Base-by-base conservation (phyloP, 1,140 invertebrate genomes). In the Ylistrum balloti region DNA sequence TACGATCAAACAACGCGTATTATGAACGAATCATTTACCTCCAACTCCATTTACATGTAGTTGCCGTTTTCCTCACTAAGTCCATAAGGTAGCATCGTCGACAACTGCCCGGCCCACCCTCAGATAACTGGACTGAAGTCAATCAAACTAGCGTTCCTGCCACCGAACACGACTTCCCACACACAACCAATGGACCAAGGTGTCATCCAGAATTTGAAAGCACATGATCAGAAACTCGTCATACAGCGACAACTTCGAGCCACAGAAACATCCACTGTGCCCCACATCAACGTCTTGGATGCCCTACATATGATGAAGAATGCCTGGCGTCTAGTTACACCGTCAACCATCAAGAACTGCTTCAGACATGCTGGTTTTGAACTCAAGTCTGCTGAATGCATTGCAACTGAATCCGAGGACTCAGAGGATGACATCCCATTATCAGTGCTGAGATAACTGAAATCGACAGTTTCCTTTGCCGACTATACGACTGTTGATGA, bases 161-260 rank as follows among this genome's bases (percentile, higher is more conserved):
- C 91, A 33, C 91, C 90, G 32, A 92, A n/a, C n/a, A n/a, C n/a
- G n/a, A n/a, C n/a, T n/a, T n/a, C n/a, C n/a, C n/a, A n/a, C n/a
- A n/a, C n/a, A 90, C 92, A 93, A 48, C 93, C 93, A 17, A 90
- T 89, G 86, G 93, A 93, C 88, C 89, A 90, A 48, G 92, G 92
- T n/a, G 86, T 93, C 0, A 91, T n/a, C n/a, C n/a, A n/a, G n/a
- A n/a, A n/a, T n/a, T n/a, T n/a, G n/a, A n/a, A n/a, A n/a, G n/a
- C n/a, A n/a, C n/a, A n/a, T n/a, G n/a, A n/a, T n/a, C n/a, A n/a
- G n/a, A n/a, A n/a, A n/a, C n/a, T n/a, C n/a, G n/a, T n/a, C n/a
- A n/a, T n/a, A n/a, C n/a, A n/a, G n/a, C n/a, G n/a, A n/a, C n/a
- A n/a, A n/a, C 32, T 91, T 0, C 38, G 33, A 87, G 20, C n/a